Conservation (phyloP, 1,140 invertebrate genomes). For the Acromyrmex echinatior region DNA sequence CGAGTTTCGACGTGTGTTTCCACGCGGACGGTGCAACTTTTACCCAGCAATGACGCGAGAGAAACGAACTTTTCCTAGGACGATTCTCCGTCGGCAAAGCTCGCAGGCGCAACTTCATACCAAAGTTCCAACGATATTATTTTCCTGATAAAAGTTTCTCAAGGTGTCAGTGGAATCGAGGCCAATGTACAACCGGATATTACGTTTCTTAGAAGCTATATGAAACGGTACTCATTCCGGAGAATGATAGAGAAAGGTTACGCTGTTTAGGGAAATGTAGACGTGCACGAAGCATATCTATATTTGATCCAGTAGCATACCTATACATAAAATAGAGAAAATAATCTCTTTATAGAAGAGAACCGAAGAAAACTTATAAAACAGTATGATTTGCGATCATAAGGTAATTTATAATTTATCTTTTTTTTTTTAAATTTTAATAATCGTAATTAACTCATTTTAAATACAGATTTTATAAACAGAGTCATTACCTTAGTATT, state of each 20-base stretch:
- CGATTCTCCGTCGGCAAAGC: constrained; percentile 52
- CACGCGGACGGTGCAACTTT: constrained; percentile 70
- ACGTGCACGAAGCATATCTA: background rate
- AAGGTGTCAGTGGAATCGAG: constrained; percentile 68
- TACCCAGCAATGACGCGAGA: constrained; percentile 54
- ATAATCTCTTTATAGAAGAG: background rate
- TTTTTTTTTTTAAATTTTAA: background rate
- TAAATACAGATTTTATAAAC: background rate
- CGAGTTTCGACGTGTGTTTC: constrained; percentile 60
- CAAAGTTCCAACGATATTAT: constrained; percentile 73
- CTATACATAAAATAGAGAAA: background rate
- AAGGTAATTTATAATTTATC: background rate
- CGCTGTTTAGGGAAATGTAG: constrained; percentile 41
- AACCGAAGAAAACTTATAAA: background rate
- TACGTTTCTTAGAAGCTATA: constrained; percentile 62
- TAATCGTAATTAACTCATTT: background rate
- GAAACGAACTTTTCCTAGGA: constrained; percentile 62
- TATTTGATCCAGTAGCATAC: background rate
- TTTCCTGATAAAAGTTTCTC: constrained; percentile 76
- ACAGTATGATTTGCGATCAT: background rate
- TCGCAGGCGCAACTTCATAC: constrained; percentile 63
- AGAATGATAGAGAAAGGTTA: constrained; percentile 50
- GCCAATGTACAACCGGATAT: constrained; percentile 75
- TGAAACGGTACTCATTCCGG: constrained; percentile 44
- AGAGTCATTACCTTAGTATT: background rate